These are phyloP conservation scores for Drosophila acutilabella DNA, from an alignment of 2,888 invertebrate species.

Conservation along the genomic window DNA sequence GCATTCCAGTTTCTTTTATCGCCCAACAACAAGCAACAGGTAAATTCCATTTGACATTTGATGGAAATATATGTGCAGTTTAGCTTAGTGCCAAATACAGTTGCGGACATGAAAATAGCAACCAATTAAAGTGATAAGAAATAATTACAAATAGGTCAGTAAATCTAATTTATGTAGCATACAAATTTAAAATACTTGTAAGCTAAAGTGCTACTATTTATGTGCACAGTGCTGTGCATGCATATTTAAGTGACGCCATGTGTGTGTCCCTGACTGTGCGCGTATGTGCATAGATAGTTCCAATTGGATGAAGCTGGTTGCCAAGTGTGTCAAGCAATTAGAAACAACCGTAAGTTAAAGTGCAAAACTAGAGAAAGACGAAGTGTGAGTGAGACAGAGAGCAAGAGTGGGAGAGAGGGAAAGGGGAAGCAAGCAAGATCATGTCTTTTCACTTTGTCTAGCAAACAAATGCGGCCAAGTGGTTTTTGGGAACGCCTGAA, in stretches of 20 bases:
- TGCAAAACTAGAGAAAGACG: conserved; percentile 23
- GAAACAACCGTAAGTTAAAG: conserved; percentile 69
- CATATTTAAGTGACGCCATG: neutral
- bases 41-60: conserved; percentile 33
- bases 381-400: conserved; percentile 10
- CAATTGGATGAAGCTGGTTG: conserved; percentile 60
- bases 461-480: conserved; percentile 36
- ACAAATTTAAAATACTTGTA: too few species aligned
- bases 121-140: too few species aligned
- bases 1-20: conserved; percentile 17
- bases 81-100: too few species aligned
- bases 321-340: conserved; percentile 71
- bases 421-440: neutral
- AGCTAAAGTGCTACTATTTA: too few species aligned
- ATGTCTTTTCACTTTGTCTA: conserved; percentile 60
- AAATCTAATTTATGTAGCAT: too few species aligned
- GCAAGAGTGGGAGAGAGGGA: neutral
- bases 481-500: conserved; percentile 40
- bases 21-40: conserved; percentile 21
- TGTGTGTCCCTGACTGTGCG: conserved; percentile 4
- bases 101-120: too few species aligned
- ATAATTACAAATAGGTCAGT: too few species aligned
- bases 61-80: conserved; percentile 40
- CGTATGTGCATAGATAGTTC: conserved; percentile 49
- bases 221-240: neutral